Evolutionary conservation across 2,797 vertebrate species (phyloP), one percentile per base, ranked within the genome.

Genomic region (Synaphobranchus kaupii): DNA sequence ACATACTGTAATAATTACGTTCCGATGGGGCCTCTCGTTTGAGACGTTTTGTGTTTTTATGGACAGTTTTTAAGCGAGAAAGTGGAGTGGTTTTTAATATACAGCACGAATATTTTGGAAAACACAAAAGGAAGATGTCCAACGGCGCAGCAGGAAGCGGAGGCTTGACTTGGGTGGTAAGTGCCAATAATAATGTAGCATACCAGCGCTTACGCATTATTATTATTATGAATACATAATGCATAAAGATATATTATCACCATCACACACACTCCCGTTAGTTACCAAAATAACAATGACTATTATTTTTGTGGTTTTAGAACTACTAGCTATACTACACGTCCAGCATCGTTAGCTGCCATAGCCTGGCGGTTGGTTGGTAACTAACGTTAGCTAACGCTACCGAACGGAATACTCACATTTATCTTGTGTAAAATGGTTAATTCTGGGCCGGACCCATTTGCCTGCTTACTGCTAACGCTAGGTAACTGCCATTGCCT

Each of bases 91-190:
- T 92, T 91, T 86, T 93, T 87, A 88, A 81, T 73, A 84, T 86
- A 84, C n/a, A 86, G 81, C 60, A 84, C 83, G 85, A 89, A 90
- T 83, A 82, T 86, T 86, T 87, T 78, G 91, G 87, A 86, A 88
- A 89, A 92, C 90, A 91, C 91, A 92, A 92, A 91, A 92, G 91
- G 85, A 93, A 95, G 90, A 97, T 97, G 96, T 96, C 96, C 91
- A 96, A 96, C 94, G 95, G 94, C 87, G 97, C 96, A 87, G 96
- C 96, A 87, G 97, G 97, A 89, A 97, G 97, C 94, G 97, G 97
- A 15, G 97, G 93, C 80, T 93, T 98, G 93, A 96, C 97, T 86
- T 98, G 97, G 97, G 93, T 97, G 97, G 98, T 98, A 92, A 98
- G 97, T 97, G 93, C 85, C 7, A 84, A 83, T 63, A 44, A 63